Base-by-base conservation (phyloP, 2,888 invertebrate genomes). In the Stenchaetothrips biformis region DNA sequence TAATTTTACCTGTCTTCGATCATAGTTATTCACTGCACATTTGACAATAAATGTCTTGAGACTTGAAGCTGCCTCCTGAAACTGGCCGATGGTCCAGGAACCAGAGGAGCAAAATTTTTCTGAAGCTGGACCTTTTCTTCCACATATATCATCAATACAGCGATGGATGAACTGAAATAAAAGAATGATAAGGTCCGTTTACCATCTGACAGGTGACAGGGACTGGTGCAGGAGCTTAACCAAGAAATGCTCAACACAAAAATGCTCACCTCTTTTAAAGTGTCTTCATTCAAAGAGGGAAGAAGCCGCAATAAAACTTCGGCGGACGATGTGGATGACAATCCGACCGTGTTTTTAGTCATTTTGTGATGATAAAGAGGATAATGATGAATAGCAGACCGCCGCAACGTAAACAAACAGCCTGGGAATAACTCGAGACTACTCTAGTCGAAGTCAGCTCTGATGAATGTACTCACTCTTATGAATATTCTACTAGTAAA, bases 111-210 rank as follows among this genome's bases (percentile, higher is more conserved):
- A 81, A 48, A 81, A 81, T 16, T 78, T 79, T 13, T 81, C 81
- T 48, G 81, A 80, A 8, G 79, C 11, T 16, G 80, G 78, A 13
- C 74, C 78, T 37, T 80, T 80, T 67, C 78, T 81, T 7, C 79
- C 79, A 78, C 82, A 82, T 2, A 82, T 78, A 16, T 78, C 77
- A 48, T 82, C 79, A 49, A 80, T 49, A 16, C 81, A 81, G 0
- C 49, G 21, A 79, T 82, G 82, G 48, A 82, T 27, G 77, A 80
- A 81, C 82, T 82, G 81, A 0, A 80, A 81, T 7, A 37, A 78
- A 79, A 21, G 3, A 25, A 37, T 37, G 4, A 37, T 4, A 37
- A n/a, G n/a, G n/a, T n/a, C n/a, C n/a, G n/a, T n/a, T 37, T 37
- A 37, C 37, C 37, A 37, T 37, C 21, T 21, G 25, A 74, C 67